Evolutionary conservation across 1,140 invertebrate species (phyloP), one percentile per base, ranked within the genome.

Genomic region (Tachypleus tridentatus): DNA sequence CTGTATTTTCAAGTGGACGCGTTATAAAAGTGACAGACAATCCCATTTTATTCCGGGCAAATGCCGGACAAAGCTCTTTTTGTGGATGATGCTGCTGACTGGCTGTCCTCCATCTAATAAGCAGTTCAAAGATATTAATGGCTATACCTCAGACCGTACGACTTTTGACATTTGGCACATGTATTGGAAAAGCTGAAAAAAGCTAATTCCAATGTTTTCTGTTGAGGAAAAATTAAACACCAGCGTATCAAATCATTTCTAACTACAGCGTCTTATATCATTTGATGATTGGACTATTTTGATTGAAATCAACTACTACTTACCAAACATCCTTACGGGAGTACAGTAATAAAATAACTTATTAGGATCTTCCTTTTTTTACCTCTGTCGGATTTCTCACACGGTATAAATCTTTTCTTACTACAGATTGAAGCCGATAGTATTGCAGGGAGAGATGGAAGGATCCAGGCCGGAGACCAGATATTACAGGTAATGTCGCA

Each of bases 391-490:
- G 29, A 52, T 50, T 58, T 63, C 11, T 29, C 8, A 11, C 9
- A n/a, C 8, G 6, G 4, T 58, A 6, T 49, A 51, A 5, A 51
- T 57, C 49, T 9, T 61, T 29, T 62, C 60, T 64, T 74, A 74
- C 50, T 29, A 29, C 72, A 80, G 77, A 84, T 89, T 73, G 81
- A 86, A 67, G 78, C 82, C 6, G 82, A 83, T 67, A 86, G 86
- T 74, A 76, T 87, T 53, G 86, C 87, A 5, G 82, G 82, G 7
- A 77, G 80, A 60, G 84, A 87, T 75, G 86, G 86, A 8, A 78
- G 84, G 58, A 79, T 89, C 5, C 74, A 82, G 60, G 83, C 86
- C 71, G 87, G 87, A 51, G 87, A 89, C 77, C 87, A 88, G 77
- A 86, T 88, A 68, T 75, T 88, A 64, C 84, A 82, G 73, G 80